Evolutionary conservation across 2,797 vertebrate species (phyloP), one percentile per base, ranked within the genome.

Genomic region (Nannoperca australis): DNA sequence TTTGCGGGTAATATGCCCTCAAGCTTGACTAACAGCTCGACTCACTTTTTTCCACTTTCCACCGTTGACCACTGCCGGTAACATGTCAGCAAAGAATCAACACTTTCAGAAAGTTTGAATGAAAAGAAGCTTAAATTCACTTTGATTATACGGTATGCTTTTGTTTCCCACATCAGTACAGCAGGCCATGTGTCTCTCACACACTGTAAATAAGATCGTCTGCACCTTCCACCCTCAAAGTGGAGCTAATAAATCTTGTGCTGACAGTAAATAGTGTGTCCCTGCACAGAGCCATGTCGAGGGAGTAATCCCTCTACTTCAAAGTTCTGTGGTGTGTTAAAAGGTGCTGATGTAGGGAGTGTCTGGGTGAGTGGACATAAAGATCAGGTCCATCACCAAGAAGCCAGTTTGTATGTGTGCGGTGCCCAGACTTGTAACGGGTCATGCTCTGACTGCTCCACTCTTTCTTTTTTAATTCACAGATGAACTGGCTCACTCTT

Each of bases 171-270:
- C 51, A 67, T 45, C 11, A 49, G 79, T 58, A 7, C 18, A 51
- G 27, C 50, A 5, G 70, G 47, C 49, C 67, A 53, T 45, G 44
- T 72, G 70, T 81, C 80, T 20, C 72, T 30, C 58, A 72, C 79
- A 73, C 79, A 53, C 44, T 55, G 72, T 77, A 87, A 88, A 87
- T 87, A 76, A 59, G 64, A 32, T 49, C 82, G 88, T 82, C 68
- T 50, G 55, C 86, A 79, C 89, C 81, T 85, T 77, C 74, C 30
- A n/a, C 76, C 85, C 75, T 82, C 88, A 87, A 80, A 92, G 86
- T 82, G 84, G 74, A 73, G 79, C 74, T 87, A 85, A 92, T 92
- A 89, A 89, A 90, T 92, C 90, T 82, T 49, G 22, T 89, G 91
- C 86, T 91, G 92, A 86, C 87, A 75, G 60, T 92, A 86, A 91